These are phyloP conservation scores for Campylomormyrus numenius DNA, from an alignment of 2,113 vertebrate genomes.

Conservation along the genomic window DNA sequence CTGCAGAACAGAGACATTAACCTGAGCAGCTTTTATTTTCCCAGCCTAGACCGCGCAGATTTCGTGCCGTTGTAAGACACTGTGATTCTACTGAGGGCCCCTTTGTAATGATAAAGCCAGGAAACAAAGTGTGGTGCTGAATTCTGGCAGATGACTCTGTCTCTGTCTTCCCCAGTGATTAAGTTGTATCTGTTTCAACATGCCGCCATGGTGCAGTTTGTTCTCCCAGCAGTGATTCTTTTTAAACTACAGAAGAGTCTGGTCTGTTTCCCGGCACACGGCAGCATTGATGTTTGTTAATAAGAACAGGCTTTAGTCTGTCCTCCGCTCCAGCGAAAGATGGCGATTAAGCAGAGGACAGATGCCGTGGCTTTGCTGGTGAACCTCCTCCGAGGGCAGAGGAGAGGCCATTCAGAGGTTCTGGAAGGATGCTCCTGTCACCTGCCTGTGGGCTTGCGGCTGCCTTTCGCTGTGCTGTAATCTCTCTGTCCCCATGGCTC, in stretches of 20 bases:
- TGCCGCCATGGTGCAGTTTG: neutral
- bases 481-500: neutral
- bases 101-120: neutral
- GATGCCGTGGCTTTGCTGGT: neutral
- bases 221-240: neutral
- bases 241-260: neutral
- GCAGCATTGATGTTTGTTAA: neutral
- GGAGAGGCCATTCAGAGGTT: neutral
- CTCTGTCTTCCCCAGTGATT: neutral
- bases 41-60: neutral
- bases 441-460: neutral
- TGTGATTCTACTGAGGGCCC: neutral
- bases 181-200: neutral
- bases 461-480: neutral
- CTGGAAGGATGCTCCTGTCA: neutral
- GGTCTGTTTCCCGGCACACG: neutral
- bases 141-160: neutral
- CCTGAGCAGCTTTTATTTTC: neutral
- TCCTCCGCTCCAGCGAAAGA: neutral
- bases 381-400: neutral
- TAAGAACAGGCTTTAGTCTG: neutral
- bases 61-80: neutral
- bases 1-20: neutral
- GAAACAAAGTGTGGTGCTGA: neutral
- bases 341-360: neutral